Evolutionary conservation across 2,113 vertebrate species (phyloP), one percentile per base, ranked within the genome.

Genomic region (Trogon surrucura): DNA sequence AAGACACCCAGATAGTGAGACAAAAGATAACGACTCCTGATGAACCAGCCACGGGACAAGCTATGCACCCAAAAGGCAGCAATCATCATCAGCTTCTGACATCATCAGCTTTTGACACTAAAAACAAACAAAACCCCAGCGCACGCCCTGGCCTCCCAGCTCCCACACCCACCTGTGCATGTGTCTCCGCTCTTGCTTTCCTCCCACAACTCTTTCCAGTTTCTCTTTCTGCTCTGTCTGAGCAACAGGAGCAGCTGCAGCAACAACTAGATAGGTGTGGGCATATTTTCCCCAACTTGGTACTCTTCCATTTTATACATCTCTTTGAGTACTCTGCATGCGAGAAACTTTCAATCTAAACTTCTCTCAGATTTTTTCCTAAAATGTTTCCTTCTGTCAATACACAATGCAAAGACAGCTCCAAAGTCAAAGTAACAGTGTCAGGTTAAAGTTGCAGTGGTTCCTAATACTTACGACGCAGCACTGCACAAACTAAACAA

Each of bases 41-140:
- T 6, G 3, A 67, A 58, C 51, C 11, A 64, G 10, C 13, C 10
- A 32, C 0, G 0, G 13, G 21, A 60, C 29, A 60, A 27, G 3
- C 27, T 70, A 7, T 7, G 29, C 0, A 5, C 51, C 69, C 30
- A 26, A 53, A 77, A 70, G 54, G 25, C 16, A 30, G 19, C n/a
- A 32, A 26, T 44, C 8, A 17, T 8, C 58, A 25, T 8, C 56
- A 78, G 27, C 30, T 74, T 62, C n/a, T 45, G 48, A 13, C 18
- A n/a, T n/a, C n/a, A n/a, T n/a, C n/a, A n/a, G n/a, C n/a, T n/a
- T n/a, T n/a, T 10, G 17, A 5, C 38, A 79, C 13, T 60, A 22
- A 51, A 79, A 89, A 13, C 5, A 54, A 38, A 53, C 11, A 7
- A 38, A 69, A 80, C 48, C 11, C 2, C 16, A 81, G 17, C 6